Base-by-base conservation (phyloP, 1,140 invertebrate genomes). In the Myzus persicae region DNA sequence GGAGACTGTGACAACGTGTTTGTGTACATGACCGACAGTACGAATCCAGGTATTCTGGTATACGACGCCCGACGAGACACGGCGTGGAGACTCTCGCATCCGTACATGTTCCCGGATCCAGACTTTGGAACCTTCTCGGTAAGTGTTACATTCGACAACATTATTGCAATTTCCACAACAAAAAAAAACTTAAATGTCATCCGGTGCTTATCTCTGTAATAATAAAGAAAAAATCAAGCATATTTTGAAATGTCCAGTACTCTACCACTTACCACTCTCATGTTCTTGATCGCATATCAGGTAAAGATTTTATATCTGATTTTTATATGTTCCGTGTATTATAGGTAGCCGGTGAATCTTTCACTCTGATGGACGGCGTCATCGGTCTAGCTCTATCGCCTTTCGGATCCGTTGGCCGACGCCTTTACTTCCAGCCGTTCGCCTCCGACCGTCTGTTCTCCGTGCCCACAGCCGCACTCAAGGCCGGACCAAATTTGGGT, bases 391-490 rank as follows among this genome's bases (percentile, higher is more conserved):
- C 97, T 0, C 96, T 97, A 94, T 97, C 97, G 0, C 96, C 96
- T 85, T 95, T 96, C 40, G 96, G 94, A 24, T 82, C 94, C 20
- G 92, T 93, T 46, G 87, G 93, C 7, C 93, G 96, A 2, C 95
- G 96, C 2, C 94, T 98, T 0, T 98, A 97, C 94, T 98, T 97
- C 95, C 97, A 98, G 95, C 97, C 98, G 0, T 95, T 98, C 93
- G 97, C 97, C n/a, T 97, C 97, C 11, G 96, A 98, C 95, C 96
- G 97, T 94, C 94, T 98, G 4, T 98, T 97, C 95, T 97, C 97
- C 87, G 96, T 98, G 11, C 96, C 97, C 20, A 97, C 97, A 0
- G 96, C 97, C 6, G 97, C 96, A 0, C 95, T 98, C 38, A 96
- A 96, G 26, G 96, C 96, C 1, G 97, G 97, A 24, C 97, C 97